Base-by-base conservation (phyloP, 2,797 vertebrate species). In the Naso thynnoides region DNA sequence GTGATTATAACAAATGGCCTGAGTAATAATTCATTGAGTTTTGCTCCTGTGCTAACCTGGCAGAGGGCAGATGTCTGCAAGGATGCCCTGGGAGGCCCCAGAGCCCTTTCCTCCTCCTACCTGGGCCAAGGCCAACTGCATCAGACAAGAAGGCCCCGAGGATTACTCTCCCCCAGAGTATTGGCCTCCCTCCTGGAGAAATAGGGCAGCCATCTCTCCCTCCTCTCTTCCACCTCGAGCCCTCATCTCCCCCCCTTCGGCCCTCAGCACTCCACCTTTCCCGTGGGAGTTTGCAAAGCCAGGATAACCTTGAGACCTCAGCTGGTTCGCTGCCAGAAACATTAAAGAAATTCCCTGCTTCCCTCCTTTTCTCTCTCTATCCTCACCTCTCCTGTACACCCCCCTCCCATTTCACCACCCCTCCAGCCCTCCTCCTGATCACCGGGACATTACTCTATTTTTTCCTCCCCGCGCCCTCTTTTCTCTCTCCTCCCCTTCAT, bases 231-330 rank as follows among this genome's bases (percentile, higher is more conserved):
- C 82, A 86, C 91, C 89, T 87, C 88, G 31, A 90, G 82, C 89
- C 86, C 84, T 86, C 80, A 15, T 69, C 80, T 31, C 82, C 85
- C 86, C 84, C 79, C 81, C 77, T 77, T 76, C 79, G 85, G 88
- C 92, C 90, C 91, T 91, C 89, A 89, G 81, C 88, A 75, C 83
- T 88, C 94, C 92, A 95, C 96, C 95, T 96, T 98, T 98, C 96
- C 96, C 95, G 92, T 96, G 97, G 96, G 97, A 98, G 96, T 95
- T 94, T 90, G 92, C 78, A 85, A 93, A 94, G 91, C 92, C 90
- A 88, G 89, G 94, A 95, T 96, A 96, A 96, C 96, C 95, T 95
- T 93, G 86, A 91, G 95, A 96, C 95, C 94, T 96, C 48, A 80
- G 83, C 92, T 96, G 97, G 95, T 95, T 84, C 70, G 76, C 92